Evolutionary conservation across 2,888 invertebrate genomes (phyloP), one percentile per base, ranked within the genome.

Genomic region (Nemotelus pantherinus): DNA sequence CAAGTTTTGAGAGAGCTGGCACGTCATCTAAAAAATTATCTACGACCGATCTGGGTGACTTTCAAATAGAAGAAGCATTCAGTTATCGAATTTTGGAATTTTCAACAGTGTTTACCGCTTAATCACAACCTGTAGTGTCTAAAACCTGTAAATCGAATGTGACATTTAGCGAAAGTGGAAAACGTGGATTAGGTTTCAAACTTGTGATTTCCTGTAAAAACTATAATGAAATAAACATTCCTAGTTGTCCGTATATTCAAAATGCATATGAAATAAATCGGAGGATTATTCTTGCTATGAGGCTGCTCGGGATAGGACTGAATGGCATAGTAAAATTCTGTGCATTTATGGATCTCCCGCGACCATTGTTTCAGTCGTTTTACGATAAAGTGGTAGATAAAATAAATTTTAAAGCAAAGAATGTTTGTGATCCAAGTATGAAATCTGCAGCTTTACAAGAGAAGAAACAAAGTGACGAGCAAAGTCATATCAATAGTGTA

Each of bases 371-470:
- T 50, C 53, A 50, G 53, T 50, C 53, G 1, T 50, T 50, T 50
- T 25, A 25, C 25, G 25, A 25, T 25, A 25, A 25, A 25, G 25
- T 25, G 25, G 25, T 25, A 25, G 25, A 50, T 50, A 50, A 50
- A 50, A 50, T 10, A 50, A 50, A 50, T 50, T 50, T 50, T 50
- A 50, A 50, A 50, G 53, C 6, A 50, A 50, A 50, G 7, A 50
- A 6, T 50, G 10, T 7, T 50, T 50, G 70, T 50, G 39, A 74
- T 74, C 63, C 39, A 63, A 63, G 63, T 64, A 9, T 58, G 58
- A 76, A 76, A 65, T 39, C 48, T 9, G 64, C 76, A 48, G 76
- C 50, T 45, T 41, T 39, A 5, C 43, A 64, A 64, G 64, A 65
- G 45, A 60, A 74, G 60, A 60, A 74, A 58, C 4, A 74, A 74